Conservation (phyloP, 2,113 vertebrate genomes). For the Dipodomys merriami region DNA sequence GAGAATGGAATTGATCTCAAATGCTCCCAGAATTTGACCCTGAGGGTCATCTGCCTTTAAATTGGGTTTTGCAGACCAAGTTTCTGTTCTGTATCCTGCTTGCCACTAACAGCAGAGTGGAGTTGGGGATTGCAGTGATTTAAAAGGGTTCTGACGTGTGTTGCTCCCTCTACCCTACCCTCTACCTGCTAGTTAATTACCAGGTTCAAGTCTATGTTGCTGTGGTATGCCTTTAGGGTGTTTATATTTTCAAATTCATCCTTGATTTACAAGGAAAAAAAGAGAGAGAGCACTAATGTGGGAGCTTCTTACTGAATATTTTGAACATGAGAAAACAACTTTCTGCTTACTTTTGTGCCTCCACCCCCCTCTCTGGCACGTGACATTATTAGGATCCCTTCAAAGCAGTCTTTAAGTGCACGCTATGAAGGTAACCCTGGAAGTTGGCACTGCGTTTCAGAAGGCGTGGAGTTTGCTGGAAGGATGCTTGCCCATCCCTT, state of each 20-base stretch:
- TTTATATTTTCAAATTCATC: slow-evolving; percentile 55
- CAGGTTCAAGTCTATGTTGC: slow-evolving; percentile 35
- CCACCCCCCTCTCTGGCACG: not conserved
- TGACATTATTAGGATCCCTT: not conserved
- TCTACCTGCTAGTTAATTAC: slow-evolving; percentile 80
- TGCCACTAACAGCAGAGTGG: slow-evolving; percentile 68
- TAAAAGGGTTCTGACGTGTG: slow-evolving; percentile 74
- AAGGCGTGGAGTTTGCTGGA: not conserved
- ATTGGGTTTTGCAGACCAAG: slow-evolving; percentile 80
- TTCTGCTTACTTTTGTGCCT: not conserved
- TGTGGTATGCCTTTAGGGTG: slow-evolving; percentile 62
- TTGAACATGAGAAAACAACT: not conserved
- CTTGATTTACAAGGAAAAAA: not conserved
- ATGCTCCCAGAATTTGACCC: slow-evolving; percentile 83
- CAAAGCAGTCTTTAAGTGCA: not conserved
- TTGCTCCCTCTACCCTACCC: slow-evolving; percentile 45
- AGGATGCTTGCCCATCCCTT: too few relatives aligned
- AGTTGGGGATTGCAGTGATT: slow-evolving; percentile 73
- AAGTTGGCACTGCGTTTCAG: rapidly evolving
- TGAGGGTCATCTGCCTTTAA: slow-evolving; percentile 80
- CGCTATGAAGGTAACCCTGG: rapidly evolving
- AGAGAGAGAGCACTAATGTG: too few relatives aligned
- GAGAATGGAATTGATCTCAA: slow-evolving; percentile 85
- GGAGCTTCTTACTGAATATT: not conserved
- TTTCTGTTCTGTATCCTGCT: slow-evolving; percentile 60